Evolutionary conservation across 37 sponge, comb jelly and placozoan species (phyloP), one percentile per base, ranked within the genome.

Genomic region (Dysidea cf. avara): DNA sequence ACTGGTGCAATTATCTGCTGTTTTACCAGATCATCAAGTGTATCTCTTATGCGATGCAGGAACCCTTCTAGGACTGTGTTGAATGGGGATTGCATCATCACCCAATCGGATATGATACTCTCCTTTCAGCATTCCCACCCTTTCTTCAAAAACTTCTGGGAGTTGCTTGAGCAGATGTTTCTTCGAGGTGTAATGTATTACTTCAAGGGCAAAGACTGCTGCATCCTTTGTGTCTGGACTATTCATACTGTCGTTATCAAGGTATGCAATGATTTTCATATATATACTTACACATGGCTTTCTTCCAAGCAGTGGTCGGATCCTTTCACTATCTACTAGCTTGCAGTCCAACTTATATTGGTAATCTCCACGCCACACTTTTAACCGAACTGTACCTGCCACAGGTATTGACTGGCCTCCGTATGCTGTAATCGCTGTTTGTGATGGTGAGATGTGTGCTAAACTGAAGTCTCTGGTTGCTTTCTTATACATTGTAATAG

Each of bases 221-320:
- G n/a, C n/a, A n/a, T n/a, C n/a, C n/a, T n/a, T n/a, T n/a, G n/a
- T n/a, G n/a, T n/a, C n/a, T n/a, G n/a, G n/a, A n/a, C n/a, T n/a
- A n/a, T n/a, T n/a, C n/a, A 75, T 14, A 2, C 1, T 7, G 53
- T 75, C 75, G 25, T 75, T 76, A 39, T 76, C 77, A 20, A 76
- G 66, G 57, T 76, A 76, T 3, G 77, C 2, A 2, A 76, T 40
- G 1, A 76, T 33, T 6, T 64, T 51, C 77, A 76, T 76, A 49
- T 16, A 60, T 61, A 74, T 74, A 6, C 66, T 55, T 7, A 76
- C 21, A 39, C 77, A 76, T 1, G 66, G 56, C 25, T 65, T 76
- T 39, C 66, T 24, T 52, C 77, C 77, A 4, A 77, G 57, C 22
- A 77, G 66, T 66, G 67, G 66, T 1, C 78, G 56, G 28, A 77